Evolutionary conservation across 2,113 vertebrate species (phyloP), one percentile per base, ranked within the genome.

Genomic region (Castor canadensis): DNA sequence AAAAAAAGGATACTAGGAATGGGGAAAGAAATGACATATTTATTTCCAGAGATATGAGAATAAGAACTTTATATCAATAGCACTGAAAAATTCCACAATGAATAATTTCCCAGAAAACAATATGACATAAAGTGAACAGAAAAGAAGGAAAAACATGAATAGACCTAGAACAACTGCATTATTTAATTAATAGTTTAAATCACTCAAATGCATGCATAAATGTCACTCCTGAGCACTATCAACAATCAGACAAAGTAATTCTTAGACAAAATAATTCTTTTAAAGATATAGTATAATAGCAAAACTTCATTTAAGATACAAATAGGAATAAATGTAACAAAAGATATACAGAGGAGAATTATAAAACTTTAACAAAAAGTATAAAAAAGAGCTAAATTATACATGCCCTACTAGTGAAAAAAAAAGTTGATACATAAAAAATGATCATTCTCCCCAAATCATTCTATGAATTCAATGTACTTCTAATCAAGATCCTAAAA

Each of bases 321-420:
- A n/a, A n/a, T 89, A 82, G 76, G 47, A 95, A 89, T 87, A 89
- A 92, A 93, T 89, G 84, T 89, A 95, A 92, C 45, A 58, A 92
- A 86, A 73, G 28, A 47, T 76, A 82, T 58, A 82, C 26, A 86
- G 85, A 28, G 45, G 66, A 95, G 67, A 77, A 52, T 81, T 87
- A 75, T n/a, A 89, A 92, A 86, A 66, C 56, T 77, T 85, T 91
- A 85, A 88, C 52, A 81, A 86, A 89, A 11, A 67, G 52, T 38
- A 58, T 89, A 97, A 91, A 90, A 81, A 91, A 93, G 75, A 93
- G 32, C 32, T 52, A 12, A 58, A 54, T n/a, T 81, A 58, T 56
- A 69, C 58, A 88, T 20, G 89, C 20, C 10, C 22, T 43, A 22
- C 76, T 91, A 45, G 43, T 16, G 43, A 94, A 86, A 54, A 94